phyloP scores from a whole-genome alignment of 2,888 invertebrate species.

The Aelia acuminata region DNA sequence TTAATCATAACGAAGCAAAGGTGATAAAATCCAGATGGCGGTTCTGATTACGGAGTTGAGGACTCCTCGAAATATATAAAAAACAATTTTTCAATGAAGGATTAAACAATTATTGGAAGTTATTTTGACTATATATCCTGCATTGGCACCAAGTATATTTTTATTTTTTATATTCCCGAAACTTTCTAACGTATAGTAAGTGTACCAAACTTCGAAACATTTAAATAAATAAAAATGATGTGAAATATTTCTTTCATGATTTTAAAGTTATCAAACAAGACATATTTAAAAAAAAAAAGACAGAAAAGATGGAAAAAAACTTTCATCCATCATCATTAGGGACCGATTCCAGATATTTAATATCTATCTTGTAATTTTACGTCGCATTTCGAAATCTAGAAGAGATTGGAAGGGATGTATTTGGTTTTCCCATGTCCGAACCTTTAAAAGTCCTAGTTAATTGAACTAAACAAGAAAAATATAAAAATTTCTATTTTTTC shows the following conservation, averaged over 20 bases:
- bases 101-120: no score
- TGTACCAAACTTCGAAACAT: background rate
- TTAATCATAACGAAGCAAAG: no score
- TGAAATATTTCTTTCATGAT: background rate
- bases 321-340: background rate
- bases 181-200: background rate
- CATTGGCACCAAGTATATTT: background rate
- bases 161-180: background rate
- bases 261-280: background rate
- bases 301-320: background rate
- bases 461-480: no score
- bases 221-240: background rate
- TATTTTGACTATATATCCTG: no score
- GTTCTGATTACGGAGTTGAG: no score
- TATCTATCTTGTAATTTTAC: background rate
- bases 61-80: no score
- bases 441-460: no score
- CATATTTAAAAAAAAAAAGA: background rate
- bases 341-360: background rate
- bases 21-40: no score
- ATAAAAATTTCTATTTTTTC: no score
- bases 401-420: background rate
- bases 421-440: background rate
- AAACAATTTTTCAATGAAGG: no score
- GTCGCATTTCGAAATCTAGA: background rate